Percentiles rank a stretch among this genome's conserved stretches.
Conservation (phyloP, 30 jellyfish, hydroid and myxozoan species). For the Morbakka virulenta region DNA sequence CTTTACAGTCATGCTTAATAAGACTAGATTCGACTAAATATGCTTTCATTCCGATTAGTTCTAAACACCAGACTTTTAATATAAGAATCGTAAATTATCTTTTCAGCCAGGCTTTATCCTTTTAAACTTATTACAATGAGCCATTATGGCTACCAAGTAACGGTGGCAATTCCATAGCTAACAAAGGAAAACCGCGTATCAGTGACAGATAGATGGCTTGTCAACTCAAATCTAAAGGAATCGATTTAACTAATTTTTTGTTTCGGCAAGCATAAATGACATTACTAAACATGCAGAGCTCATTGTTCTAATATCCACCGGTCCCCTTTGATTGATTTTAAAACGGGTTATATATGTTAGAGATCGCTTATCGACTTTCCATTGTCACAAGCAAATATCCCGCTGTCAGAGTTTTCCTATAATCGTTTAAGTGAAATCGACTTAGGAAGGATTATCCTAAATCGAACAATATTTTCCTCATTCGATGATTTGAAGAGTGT, state of each 20-base stretch:
- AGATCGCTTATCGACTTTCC: neutral
- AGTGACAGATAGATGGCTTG: no score
- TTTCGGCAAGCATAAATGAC: neutral
- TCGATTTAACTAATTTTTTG: neutral
- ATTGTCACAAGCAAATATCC: neutral
- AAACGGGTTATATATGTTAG: neutral
- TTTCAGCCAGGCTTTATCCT: neutral
- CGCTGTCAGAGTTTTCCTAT: neutral
- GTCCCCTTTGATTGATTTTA: neutral
- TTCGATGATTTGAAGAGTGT: neutral
- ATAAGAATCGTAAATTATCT: neutral
- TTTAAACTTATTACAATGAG: neutral
- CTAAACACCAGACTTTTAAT: neutral
- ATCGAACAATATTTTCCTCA: neutral
- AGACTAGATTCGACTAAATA: neutral
- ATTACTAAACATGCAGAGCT: neutral
- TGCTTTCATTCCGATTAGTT: neutral
- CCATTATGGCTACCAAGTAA: neutral
- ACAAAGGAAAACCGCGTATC: no score
- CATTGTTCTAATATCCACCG: neutral
- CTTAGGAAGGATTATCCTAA: neutral
- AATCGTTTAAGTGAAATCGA: neutral
- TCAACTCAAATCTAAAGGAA: neutral
- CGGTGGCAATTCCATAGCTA: no score
- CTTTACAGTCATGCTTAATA: neutral